These are phyloP conservation scores for Polyommatus icarus DNA, from an alignment of 2,888 invertebrate species.

Conservation along the genomic window DNA sequence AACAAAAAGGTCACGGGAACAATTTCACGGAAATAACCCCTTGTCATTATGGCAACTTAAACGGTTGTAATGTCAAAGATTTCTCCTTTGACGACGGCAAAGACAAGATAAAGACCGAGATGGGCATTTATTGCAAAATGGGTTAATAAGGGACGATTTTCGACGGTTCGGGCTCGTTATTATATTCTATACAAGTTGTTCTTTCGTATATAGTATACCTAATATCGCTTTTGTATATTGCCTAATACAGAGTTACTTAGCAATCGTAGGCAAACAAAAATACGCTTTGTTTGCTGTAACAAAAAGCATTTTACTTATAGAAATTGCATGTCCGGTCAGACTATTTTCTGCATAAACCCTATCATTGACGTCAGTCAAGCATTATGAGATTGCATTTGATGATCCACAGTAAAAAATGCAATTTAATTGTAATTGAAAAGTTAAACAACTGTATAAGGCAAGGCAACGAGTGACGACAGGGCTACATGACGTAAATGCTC, in stretches of 20 bases:
- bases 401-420: constrained; percentile 12
- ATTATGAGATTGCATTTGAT: constrained; percentile 2
- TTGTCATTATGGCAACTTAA: constrained; percentile 41
- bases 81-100: constrained; percentile 28
- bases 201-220: neutral
- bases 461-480: constrained; percentile 38
- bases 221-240: neutral
- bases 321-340: neutral
- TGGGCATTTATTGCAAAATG: neutral
- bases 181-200: neutral
- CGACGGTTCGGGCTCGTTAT: neutral
- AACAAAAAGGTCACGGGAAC: constrained; percentile 46
- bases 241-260: neutral
- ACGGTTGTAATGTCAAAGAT: constrained; percentile 37
- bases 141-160: neutral
- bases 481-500: constrained; percentile 35
- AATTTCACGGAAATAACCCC: constrained; percentile 44
- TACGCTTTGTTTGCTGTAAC: neutral
- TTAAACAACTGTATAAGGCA: constrained; percentile 30
- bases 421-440: constrained; percentile 23
- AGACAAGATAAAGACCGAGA: neutral
- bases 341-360: too few species aligned
- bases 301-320: neutral
- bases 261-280: neutral
- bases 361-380: constrained; percentile 11